A percentile compares a stretch with the other conserved stretches of the same genome.
These are phyloP conservation scores for Drosophila nikananu DNA, from an alignment of 1,140 invertebrate genomes.

Conservation along the genomic window DNA sequence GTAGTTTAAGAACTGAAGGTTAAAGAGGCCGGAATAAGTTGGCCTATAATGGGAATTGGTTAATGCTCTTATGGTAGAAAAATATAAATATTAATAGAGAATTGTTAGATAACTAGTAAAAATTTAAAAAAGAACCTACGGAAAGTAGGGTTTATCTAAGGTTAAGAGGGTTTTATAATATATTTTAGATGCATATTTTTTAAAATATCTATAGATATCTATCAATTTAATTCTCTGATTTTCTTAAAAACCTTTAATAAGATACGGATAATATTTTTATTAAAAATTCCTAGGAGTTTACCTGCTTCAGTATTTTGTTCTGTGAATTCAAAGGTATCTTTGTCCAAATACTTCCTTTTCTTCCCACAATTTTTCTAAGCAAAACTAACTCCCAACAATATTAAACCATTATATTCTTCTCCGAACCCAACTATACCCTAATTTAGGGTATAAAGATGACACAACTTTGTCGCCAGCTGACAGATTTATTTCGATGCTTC, in stretches of 20 bases:
- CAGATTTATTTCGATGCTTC: conserved; percentile 47
- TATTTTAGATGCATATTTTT: background rate
- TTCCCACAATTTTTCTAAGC: background rate
- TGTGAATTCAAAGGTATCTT: background rate
- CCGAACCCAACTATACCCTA: background rate
- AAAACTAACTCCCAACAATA: background rate
- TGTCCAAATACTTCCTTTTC: too few relatives aligned
- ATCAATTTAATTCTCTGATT: too few relatives aligned
- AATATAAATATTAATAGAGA: background rate
- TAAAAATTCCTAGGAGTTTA: too few relatives aligned
- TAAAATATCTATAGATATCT: too few relatives aligned
- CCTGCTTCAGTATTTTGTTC: too few relatives aligned
- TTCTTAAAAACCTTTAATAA: background rate
- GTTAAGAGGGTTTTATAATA: background rate
- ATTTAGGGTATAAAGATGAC: conserved; percentile 23
- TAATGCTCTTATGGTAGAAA: background rate
- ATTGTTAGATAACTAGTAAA: background rate
- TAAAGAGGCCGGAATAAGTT: conserved; percentile 1
- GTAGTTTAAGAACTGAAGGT: conserved; percentile 10
- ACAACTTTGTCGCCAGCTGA: conserved; percentile 28
- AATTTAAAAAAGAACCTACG: background rate
- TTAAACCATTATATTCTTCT: background rate
- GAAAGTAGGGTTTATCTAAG: background rate
- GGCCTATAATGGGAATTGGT: background rate
- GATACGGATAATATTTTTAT: background rate